phyloP scores from a whole-genome alignment of 2,888 invertebrate species.

The Heliconius aoede region DNA sequence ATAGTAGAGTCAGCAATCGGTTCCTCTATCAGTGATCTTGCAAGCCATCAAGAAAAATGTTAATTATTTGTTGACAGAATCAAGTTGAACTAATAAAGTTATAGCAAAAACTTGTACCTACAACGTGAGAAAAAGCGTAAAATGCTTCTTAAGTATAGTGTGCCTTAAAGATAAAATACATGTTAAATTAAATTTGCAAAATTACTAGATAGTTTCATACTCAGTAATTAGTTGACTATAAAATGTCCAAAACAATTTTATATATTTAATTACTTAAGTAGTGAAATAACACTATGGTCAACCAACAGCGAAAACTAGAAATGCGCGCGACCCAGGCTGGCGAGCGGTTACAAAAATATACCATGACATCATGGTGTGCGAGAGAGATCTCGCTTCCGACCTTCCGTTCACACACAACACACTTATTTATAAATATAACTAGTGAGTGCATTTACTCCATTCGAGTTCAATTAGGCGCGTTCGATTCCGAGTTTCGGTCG shows the following conservation, averaged over 20 bases:
- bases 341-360: conserved; percentile 77
- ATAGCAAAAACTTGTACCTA: background rate
- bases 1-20: conserved; percentile 55
- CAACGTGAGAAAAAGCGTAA: background rate
- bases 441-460: conserved; percentile 74
- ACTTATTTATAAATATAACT: conserved; percentile 66
- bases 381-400: conserved; percentile 60
- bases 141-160: background rate
- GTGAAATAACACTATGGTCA: conserved; percentile 55
- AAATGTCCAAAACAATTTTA: background rate
- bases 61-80: background rate
- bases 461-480: conserved; percentile 62
- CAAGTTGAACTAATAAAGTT: background rate
- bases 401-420: conserved; percentile 59
- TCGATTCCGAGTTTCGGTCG: conserved; percentile 48
- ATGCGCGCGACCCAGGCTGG: conserved; percentile 70
- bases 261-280: conserved; percentile 34
- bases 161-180: background rate
- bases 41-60: background rate
- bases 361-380: conserved; percentile 82
- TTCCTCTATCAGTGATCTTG: conserved; percentile 40
- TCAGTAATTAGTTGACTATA: background rate
- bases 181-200: background rate
- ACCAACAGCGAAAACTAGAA: conserved; percentile 67
- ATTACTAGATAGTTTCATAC: background rate